Evolutionary conservation across 2,888 invertebrate species (phyloP).

Genomic region (Rhamphomyia laevipes): DNA sequence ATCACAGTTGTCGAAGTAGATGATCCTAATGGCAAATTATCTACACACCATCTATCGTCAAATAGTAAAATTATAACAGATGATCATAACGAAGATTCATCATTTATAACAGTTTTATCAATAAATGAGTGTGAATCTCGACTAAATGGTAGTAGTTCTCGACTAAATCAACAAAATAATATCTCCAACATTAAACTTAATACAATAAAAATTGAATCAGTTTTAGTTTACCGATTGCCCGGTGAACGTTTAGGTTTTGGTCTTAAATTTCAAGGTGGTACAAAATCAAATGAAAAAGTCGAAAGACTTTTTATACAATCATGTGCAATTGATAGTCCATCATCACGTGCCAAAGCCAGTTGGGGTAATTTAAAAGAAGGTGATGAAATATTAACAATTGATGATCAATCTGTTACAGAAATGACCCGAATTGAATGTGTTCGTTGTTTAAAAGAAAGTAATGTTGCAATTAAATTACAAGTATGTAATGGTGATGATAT

Average conservation of each 20-base stretch:
- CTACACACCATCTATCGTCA: conserved; percentile 26
- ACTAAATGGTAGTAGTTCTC: conserved; percentile 11
- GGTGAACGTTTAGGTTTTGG: conserved; percentile 87
- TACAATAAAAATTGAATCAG: conserved; percentile 59
- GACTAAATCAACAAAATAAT: no score
- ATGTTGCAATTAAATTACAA: conserved; percentile 64
- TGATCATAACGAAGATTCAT: conserved; percentile 29
- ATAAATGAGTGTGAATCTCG: conserved; percentile 38
- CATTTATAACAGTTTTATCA: conserved; percentile 49
- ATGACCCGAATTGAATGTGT: conserved; percentile 84
- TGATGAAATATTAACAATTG: conserved; percentile 81
- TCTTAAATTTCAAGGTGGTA: conserved; percentile 83
- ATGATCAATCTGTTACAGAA: conserved; percentile 61
- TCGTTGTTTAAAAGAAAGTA: conserved; percentile 70
- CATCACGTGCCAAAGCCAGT: conserved; percentile 66
- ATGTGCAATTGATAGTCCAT: conserved; percentile 77
- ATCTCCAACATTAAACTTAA: no score
- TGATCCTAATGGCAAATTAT: conserved; percentile 31
- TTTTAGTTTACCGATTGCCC: conserved; percentile 71
- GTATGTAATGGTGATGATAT: conserved; percentile 45
- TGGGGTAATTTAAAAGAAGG: conserved; percentile 79
- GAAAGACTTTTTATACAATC: conserved; percentile 77
- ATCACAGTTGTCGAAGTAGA: conserved; percentile 52
- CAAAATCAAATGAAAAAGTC: conserved; percentile 67
- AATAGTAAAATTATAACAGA: conserved; percentile 24